These are phyloP conservation scores for Prenolepis imparis DNA, from an alignment of 2,888 invertebrate species.

Conservation along the genomic window DNA sequence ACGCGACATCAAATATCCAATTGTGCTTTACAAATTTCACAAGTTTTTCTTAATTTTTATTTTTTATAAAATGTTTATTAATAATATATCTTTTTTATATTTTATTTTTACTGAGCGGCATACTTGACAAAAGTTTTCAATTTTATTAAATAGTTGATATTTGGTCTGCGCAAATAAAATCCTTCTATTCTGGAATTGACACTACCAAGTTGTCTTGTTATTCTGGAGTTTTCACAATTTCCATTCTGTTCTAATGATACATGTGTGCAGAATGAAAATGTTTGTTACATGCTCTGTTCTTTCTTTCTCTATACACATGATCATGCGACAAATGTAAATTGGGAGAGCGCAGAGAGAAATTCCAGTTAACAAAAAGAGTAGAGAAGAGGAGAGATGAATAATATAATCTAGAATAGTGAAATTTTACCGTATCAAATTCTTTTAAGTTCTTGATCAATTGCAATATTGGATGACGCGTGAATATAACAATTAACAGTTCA, in stretches of 20 bases:
- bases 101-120: too few relatives aligned
- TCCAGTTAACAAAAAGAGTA: not conserved
- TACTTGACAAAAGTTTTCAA: not conserved
- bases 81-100: not conserved
- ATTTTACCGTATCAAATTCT: not conserved
- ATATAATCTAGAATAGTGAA: not conserved
- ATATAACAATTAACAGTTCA: not conserved
- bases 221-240: not conserved
- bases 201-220: too few relatives aligned
- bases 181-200: too few relatives aligned
- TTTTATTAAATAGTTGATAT: not conserved
- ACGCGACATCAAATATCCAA: not conserved
- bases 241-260: not conserved
- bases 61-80: not conserved
- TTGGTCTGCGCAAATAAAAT: not conserved
- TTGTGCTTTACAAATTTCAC: not conserved
- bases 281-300: not conserved
- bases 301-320: not conserved
- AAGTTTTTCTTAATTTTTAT: constrained; percentile 1
- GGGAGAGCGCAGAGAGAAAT: not conserved
- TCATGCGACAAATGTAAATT: not conserved
- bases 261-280: not conserved
- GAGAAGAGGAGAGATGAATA: too few relatives aligned
- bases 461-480: not conserved
- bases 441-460: not conserved